Evolutionary conservation across 2,888 invertebrate genomes (phyloP).

Genomic region (Adelognathus sp.): DNA sequence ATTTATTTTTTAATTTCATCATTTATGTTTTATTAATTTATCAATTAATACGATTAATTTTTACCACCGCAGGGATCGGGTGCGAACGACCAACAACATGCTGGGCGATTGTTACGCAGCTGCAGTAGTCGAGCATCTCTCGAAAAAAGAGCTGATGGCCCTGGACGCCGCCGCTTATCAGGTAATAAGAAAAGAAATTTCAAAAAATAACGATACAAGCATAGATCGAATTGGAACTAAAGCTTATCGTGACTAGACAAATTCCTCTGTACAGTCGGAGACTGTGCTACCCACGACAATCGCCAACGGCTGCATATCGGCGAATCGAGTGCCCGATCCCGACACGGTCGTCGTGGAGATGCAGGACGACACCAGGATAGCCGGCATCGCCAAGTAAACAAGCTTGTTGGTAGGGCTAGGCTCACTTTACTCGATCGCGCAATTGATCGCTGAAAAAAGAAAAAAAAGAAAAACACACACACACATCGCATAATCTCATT

Average conservation of each 20-base stretch:
- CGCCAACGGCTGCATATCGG: constrained; percentile 79
- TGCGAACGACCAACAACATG: constrained; percentile 94
- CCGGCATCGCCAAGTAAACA: constrained; percentile 80
- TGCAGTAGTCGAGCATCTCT: constrained; percentile 91
- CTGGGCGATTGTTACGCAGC: constrained; percentile 94
- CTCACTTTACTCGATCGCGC: constrained; percentile 69
- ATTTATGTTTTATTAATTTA: not conserved
- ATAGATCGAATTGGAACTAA: no score
- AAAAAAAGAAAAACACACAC: no score
- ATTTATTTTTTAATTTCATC: no score
- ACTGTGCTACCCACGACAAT: constrained; percentile 77
- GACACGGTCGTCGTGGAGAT: constrained; percentile 79
- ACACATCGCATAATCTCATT: constrained; percentile 44
- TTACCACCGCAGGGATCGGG: constrained; percentile 86
- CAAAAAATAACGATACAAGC: no score
- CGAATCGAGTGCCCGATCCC: constrained; percentile 79
- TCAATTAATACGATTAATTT: not conserved
- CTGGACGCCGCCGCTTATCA: constrained; percentile 87
- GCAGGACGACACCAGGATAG: constrained; percentile 78
- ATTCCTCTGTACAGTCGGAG: constrained; percentile 76
- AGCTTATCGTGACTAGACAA: no score
- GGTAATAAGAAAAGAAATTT: constrained; percentile 77
- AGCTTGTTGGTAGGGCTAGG: constrained; percentile 80
- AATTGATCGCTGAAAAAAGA: no score
- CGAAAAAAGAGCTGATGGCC: constrained; percentile 91